Percentiles rank a stretch among this genome's conserved stretches.
phyloP scores from a whole-genome alignment of 2,797 vertebrate genomes.

The Benthosema pterotum region DNA sequence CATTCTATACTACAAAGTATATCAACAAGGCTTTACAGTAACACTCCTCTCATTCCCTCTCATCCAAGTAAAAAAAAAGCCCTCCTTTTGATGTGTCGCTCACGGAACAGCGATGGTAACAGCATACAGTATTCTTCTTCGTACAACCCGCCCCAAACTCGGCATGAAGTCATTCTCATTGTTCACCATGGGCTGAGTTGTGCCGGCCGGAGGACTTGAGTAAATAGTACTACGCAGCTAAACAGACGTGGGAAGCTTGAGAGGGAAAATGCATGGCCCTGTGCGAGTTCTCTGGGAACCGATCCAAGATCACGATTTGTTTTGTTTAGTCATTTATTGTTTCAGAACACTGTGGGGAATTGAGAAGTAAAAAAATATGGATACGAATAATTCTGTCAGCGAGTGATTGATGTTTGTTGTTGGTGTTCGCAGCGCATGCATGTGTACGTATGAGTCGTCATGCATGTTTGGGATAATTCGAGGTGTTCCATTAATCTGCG shows the following conservation, averaged over 20 bases:
- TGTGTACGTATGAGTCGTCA: background rate
- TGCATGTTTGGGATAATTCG: background rate
- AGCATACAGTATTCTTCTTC: no score
- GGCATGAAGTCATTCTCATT: no score
- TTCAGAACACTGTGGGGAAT: slow-evolving; percentile 1
- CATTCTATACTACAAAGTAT: background rate
- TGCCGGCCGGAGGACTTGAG: no score
- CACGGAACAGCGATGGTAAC: no score
- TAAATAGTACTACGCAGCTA: no score
- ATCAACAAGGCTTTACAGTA: no score
- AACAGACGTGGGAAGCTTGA: background rate
- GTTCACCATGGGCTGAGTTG: no score
- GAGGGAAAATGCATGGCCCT: background rate
- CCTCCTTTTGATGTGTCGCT: no score
- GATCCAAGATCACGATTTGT: slow-evolving; percentile 12
- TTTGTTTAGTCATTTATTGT: slow-evolving; percentile 18
- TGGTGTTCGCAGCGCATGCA: background rate
- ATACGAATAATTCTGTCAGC: background rate
- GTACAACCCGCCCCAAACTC: no score
- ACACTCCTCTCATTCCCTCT: background rate
- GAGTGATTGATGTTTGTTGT: slow-evolving; percentile 39
- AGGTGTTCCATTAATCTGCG: slow-evolving; percentile 55
- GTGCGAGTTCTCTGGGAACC: slow-evolving; percentile 14
- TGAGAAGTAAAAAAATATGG: background rate
- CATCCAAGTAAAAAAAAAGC: background rate